Base-by-base conservation (phyloP, 35 echinoderm and acorn worm genomes). In the Ophiothrix spiculata region DNA sequence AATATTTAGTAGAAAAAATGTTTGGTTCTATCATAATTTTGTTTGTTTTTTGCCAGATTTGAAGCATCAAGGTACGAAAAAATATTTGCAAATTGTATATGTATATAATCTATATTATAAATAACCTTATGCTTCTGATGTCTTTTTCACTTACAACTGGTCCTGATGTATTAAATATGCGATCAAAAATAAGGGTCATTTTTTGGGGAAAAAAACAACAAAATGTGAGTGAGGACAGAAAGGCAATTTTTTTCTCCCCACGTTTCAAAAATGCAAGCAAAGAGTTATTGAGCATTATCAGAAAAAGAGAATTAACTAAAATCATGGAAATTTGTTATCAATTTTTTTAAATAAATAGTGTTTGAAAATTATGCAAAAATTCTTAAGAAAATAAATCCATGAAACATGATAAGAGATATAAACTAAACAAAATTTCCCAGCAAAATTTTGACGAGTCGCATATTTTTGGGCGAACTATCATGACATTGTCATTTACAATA, bases 271-370 rank as follows among this genome's bases (percentile, higher is more conserved):
- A 69, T 25, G 60, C 60, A 69, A 69, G 60, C 25, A 69, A 69
- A 69, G 60, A 69, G 29, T 25, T 25, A 28, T 69, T 69, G 17
- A 25, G 60, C 60, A 15, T 69, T 69, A 69, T 69, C n/a, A n/a
- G n/a, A n/a, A n/a, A n/a, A n/a, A n/a, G n/a, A n/a, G n/a, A n/a
- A n/a, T n/a, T n/a, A n/a, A n/a, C n/a, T n/a, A n/a, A 69, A 69
- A 69, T 69, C 60, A 69, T 69, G 60, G 17, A 69, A 28, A 69
- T 69, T 69, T 69, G 60, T 69, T n/a, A n/a, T n/a, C n/a, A n/a
- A n/a, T n/a, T n/a, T n/a, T n/a, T n/a, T n/a, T n/a, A n/a, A n/a
- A n/a, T n/a, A n/a, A n/a, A n/a, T n/a, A n/a, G n/a, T n/a, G n/a
- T n/a, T n/a, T n/a, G n/a, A n/a, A n/a, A n/a, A n/a, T n/a, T n/a